Evolutionary conservation across 2,113 vertebrate genomes (phyloP).

Genomic region (Penelope pileata): DNA sequence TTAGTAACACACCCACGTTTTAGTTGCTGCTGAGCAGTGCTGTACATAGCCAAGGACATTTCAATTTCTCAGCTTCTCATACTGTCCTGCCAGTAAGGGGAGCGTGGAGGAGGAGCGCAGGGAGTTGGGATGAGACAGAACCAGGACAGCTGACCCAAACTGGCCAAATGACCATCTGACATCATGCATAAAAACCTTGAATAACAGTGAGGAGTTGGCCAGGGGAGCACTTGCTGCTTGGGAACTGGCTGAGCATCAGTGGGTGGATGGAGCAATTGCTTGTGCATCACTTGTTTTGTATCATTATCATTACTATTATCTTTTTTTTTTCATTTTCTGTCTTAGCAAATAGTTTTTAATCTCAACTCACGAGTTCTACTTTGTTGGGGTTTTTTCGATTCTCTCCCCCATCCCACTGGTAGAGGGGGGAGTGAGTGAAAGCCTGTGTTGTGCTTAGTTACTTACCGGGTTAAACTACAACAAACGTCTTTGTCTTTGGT

Average conservation of each 20-base stretch:
- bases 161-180: background rate
- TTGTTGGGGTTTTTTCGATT: background rate
- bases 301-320: background rate
- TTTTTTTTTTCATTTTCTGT: background rate
- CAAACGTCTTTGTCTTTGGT: background rate
- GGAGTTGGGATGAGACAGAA: background rate
- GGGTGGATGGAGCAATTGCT: background rate
- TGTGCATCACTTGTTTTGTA: background rate
- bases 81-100: background rate
- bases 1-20: background rate
- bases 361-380: background rate
- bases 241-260: background rate
- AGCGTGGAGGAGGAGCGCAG: background rate
- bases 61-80: background rate
- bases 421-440: background rate
- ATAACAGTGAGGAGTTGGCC: background rate
- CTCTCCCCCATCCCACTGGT: background rate
- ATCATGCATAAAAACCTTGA: background rate
- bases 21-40: background rate
- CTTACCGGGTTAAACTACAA: background rate
- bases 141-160: background rate
- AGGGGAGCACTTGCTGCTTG: background rate
- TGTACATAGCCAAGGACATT: background rate
- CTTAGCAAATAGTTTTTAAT: too few relatives aligned
- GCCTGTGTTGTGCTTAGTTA: background rate